Evolutionary conservation across 2,113 vertebrate species (phyloP), one percentile per base, ranked within the genome.

Genomic region (Sebastes fasciatus): DNA sequence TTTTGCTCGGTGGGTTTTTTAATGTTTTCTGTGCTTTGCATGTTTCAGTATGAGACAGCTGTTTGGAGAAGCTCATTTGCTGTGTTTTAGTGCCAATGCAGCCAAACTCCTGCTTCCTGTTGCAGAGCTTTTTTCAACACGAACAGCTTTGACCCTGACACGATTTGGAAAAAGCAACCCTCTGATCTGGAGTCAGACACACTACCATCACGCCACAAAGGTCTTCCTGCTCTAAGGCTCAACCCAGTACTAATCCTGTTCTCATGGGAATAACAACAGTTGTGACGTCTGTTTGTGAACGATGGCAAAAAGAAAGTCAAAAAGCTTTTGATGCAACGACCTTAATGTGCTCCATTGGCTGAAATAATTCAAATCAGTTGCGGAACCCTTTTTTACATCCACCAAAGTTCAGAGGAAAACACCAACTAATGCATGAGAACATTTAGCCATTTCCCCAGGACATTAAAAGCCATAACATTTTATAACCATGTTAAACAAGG

Each of bases 111-210:
- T 16, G 12, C 43, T 49, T 14, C 12, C 4, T n/a, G 1, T 46
- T 51, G 7, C 58, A 3, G 34, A 55, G n/a, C n/a, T 14, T 70
- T 54, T 45, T 69, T 12, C 48, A 34, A 40, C 45, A 23, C 11
- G 19, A 84, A 68, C 67, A 73, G 49, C 16, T 61, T 0, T 83
- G 68, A 65, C 68, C 64, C 61, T 16, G 68, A 70, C 17, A 9
- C 0, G 60, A 86, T 76, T 34, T 76, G 62, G 66, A 74, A 79
- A 63, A 66, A 2, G 0, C 52, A 61, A 21, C 70, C 51, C 60
- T 86, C 69, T 65, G 63, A 46, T 79, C 71, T 73, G 70, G 74
- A 80, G 52, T 55, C 54, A 71, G 61, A 67, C 17, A 5, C 48
- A 12, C 80, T 77, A n/a, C 34, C 64, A 0, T 64, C 71, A 26